Evolutionary conservation across 1,140 invertebrate species (phyloP).

Genomic region (Brachionus asplanchnoidis): DNA sequence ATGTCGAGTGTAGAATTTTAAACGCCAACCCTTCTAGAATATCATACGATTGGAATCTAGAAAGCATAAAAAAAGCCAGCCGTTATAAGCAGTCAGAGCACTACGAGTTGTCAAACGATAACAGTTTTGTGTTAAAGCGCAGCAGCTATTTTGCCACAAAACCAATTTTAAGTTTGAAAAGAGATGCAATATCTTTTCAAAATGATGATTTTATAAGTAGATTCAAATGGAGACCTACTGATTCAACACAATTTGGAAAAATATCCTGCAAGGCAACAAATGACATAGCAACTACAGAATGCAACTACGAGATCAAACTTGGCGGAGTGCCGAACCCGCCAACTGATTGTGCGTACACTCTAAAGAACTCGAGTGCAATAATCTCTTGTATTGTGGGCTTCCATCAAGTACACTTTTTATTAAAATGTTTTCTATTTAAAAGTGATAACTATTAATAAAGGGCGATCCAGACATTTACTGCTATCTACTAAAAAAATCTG

Average conservation of each 20-base stretch:
- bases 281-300: constrained; percentile 16
- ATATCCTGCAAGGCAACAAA: constrained; percentile 6
- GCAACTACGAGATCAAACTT: constrained; percentile 27
- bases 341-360: constrained; percentile 14
- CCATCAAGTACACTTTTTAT: constrained; percentile 1
- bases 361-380: constrained; percentile 31
- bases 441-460: neutral
- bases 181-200: neutral
- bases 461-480: constrained; percentile 40
- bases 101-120: neutral
- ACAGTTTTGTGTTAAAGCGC: neutral
- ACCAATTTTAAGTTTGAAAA: neutral
- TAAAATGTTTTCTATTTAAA: too few relatives aligned
- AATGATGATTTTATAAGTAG: neutral
- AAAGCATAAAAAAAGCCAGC: neutral
- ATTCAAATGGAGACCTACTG: constrained; percentile 20
- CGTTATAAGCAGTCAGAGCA: neutral
- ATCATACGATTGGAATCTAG: constrained; percentile 17
- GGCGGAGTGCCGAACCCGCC: constrained; percentile 32
- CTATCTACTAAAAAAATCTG: constrained; percentile 13
- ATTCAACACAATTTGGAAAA: neutral
- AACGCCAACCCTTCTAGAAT: constrained; percentile 2
- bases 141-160: neutral
- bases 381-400: constrained; percentile 20
- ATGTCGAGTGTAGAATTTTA: constrained; percentile 26